A percentile compares a stretch with the other conserved stretches of the same genome.
These are phyloP conservation scores for Nomada fabriciana DNA, from an alignment of 2,888 invertebrate genomes.

Conservation along the genomic window DNA sequence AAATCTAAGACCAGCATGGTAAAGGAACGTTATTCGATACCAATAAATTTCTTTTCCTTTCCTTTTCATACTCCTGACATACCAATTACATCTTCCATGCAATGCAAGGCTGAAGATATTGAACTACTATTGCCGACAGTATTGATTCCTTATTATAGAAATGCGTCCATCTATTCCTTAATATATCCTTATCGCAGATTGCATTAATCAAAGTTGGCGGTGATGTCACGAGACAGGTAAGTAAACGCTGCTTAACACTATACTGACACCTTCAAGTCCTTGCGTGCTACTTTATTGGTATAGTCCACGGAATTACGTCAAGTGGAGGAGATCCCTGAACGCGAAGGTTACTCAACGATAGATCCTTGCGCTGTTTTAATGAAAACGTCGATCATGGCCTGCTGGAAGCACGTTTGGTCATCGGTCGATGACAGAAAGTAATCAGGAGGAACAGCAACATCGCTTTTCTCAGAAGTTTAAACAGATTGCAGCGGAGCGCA, in stretches of 20 bases:
- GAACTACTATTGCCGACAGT: not conserved
- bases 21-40: not conserved
- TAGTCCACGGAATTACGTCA: not conserved
- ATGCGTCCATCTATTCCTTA: not conserved
- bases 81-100: not conserved
- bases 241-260: constrained; percentile 12
- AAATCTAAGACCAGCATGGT: not conserved
- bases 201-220: constrained; percentile 12
- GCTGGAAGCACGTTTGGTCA: constrained; percentile 18
- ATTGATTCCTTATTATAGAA: not conserved
- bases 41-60: not conserved
- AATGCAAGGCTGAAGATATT: not conserved
- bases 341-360: not conserved
- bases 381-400: not conserved
- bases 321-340: not conserved
- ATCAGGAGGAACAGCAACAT: constrained; percentile 19
- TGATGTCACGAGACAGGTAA: not conserved
- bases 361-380: constrained; percentile 1
- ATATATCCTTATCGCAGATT: not conserved
- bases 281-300: constrained; percentile 10
- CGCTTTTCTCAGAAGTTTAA: constrained; percentile 54
- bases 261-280: not conserved
- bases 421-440: constrained; percentile 12
- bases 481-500: constrained; percentile 37
- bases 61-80: not conserved